Base-by-base conservation (phyloP, 1,140 invertebrate genomes). In the Psix sp. region DNA sequence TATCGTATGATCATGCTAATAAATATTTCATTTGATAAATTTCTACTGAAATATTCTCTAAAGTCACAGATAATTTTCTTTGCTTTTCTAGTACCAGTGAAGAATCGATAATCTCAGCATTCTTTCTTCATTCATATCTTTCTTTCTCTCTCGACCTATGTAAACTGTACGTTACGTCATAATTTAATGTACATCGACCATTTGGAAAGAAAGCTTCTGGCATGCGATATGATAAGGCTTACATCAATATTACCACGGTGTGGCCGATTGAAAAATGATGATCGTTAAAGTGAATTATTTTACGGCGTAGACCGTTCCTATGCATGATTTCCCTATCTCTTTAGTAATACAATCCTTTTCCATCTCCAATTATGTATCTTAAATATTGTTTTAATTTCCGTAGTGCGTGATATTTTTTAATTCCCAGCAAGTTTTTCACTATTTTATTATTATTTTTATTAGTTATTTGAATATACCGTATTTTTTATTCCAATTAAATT, bases 21-120 rank as follows among this genome's bases (percentile, higher is more conserved):
- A n/a, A n/a, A n/a, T n/a, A n/a, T n/a, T n/a, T n/a, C n/a, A n/a
- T n/a, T n/a, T n/a, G n/a, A n/a, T n/a, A n/a, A n/a, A n/a, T n/a
- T n/a, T n/a, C n/a, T n/a, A n/a, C n/a, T 42, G 10, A 42, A 18
- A 18, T 20, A 54, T 54, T 17, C 11, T 5, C 7, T 83, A 74
- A 82, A 66, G n/a, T n/a, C n/a, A 77, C 70, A 72, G 71, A 77
- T 80, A 79, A 80, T 80, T 43, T 5, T 18, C 16, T 16, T 20
- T 17, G 35, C 11, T 36, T 6, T 17, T 5, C 21, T 35, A 10
- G 33, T 10, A 26, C 15, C 29, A 24, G 10, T n/a, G n/a, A 13
- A 43, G 43, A 51, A 49, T 59, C 52, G 31, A 67, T 59, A 60
- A 57, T 46, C 16, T 36, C 42, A 11, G 38, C 15, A 35, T 11